Evolutionary conservation across 2,797 vertebrate species (phyloP).

Genomic region (Knipowitschia caucasica): DNA sequence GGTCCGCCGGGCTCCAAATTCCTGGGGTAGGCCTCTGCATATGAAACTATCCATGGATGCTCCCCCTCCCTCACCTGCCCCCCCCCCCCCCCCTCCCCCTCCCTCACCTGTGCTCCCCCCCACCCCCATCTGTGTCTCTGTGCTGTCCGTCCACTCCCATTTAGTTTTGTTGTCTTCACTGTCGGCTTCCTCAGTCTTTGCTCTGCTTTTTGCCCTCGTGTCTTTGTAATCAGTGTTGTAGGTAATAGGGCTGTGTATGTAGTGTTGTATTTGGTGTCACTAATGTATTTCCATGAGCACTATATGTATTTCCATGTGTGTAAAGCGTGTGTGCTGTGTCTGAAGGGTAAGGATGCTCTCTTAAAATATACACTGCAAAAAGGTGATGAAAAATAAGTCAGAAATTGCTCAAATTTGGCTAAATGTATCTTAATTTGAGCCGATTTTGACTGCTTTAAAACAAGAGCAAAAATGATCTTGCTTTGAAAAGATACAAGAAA

Average conservation of each 20-base stretch:
- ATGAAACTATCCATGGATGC: slow-evolving; percentile 91
- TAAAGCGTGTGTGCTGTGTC: too few species aligned
- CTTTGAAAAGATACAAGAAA: too few species aligned
- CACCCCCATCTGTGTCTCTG: slow-evolving; percentile 24
- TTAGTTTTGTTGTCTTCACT: slow-evolving; percentile 40
- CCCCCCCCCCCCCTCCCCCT: slow-evolving; percentile 57
- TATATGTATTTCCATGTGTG: slow-evolving; percentile 8
- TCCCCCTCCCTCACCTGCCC: slow-evolving; percentile 47
- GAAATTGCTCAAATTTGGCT: too few species aligned
- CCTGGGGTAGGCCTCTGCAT: slow-evolving; percentile 91
- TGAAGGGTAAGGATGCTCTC: too few species aligned
- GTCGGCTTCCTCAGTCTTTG: slow-evolving; percentile 30
- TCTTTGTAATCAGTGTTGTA: slow-evolving; percentile 1
- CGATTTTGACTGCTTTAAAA: too few species aligned
- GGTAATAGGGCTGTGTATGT: background rate
- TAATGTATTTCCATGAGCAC: slow-evolving; percentile 29
- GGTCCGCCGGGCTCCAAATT: slow-evolving; percentile 99
- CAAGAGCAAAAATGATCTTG: too few species aligned
- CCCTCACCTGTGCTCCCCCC: too few species aligned
- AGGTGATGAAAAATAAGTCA: too few species aligned
- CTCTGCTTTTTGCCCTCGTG: slow-evolving; percentile 23
- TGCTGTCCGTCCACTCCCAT: slow-evolving; percentile 41
- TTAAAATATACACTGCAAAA: too few species aligned
- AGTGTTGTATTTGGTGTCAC: background rate
- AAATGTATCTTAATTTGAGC: too few species aligned